Base-by-base conservation (phyloP, 2,888 invertebrate genomes). In the Campoplex capitator region DNA sequence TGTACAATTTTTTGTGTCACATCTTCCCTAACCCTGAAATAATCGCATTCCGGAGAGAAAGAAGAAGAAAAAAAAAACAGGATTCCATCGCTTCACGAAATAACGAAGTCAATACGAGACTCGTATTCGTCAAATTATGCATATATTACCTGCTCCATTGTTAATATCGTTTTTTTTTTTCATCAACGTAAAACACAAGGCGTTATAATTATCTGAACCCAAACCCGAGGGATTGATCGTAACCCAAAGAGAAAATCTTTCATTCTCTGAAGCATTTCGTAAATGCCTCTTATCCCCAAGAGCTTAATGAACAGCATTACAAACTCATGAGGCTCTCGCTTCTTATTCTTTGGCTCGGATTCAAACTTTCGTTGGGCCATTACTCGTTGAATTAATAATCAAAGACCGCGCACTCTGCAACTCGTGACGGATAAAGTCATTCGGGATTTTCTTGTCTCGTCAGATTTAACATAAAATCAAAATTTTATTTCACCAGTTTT, bases 271-370 rank as follows among this genome's bases (percentile, higher is more conserved):
- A 73, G 23, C 73, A 80, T 51, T 62, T 23, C 28, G 32, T 62
- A 16, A 28, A 56, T 18, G 28, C 18, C 54, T 38, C 28, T 28
- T 9, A 68, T 78, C 68, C 28, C 42, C 62, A 1, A 35, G 35
- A 67, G 48, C 38, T n/a, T 65, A 65, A 62, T 76, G 16, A 67
- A 23, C 65, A n/a, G n/a, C 51, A 67, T 51, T 28, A 67, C 32
- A 32, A 32, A 62, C 32, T 32, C 32, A 32, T 32, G 62, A 62
- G 48, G 32, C 28, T 42, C 76, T 42, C 76, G 62, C 62, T 76
- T 48, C 45, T 62, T 18, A 48, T 76, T 45, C 45, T 67, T 67
- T 51, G 32, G n/a, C 51, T 77, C 32, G 35, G 51, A 77, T 77
- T 51, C 76, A 77, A 67, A 51, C 9, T 18, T 48, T 35, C n/a